These are phyloP conservation scores for Spialia ferax DNA, from an alignment of 2,888 invertebrate species.

Conservation along the genomic window DNA sequence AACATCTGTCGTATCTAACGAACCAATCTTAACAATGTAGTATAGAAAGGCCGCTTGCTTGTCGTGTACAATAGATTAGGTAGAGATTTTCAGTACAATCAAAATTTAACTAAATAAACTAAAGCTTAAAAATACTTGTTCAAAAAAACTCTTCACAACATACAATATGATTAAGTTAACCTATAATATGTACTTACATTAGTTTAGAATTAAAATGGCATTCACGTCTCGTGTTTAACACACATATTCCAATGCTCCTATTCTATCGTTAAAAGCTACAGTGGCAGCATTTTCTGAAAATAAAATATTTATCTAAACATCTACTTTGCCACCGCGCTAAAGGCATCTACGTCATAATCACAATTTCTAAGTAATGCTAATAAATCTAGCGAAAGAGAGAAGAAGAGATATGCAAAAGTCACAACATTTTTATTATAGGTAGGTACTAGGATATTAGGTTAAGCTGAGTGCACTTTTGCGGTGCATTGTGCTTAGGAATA, in stretches of 20 bases:
- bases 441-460: conserved; percentile 41
- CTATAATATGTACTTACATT: not conserved
- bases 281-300: conserved; percentile 59
- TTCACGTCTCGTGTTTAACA: conserved; percentile 15
- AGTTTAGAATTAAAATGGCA: conserved; percentile 29
- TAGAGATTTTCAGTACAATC: conserved; percentile 20
- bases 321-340: conserved; percentile 65
- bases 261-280: conserved; percentile 63
- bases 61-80: conserved; percentile 28
- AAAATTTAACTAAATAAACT: conserved; percentile 18
- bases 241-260: not conserved
- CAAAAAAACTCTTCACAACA: conserved; percentile 20
- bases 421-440: conserved; percentile 60
- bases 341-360: conserved; percentile 80
- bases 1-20: conserved; percentile 54
- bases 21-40: conserved; percentile 12
- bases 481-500: conserved; percentile 1
- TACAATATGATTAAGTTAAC: not conserved
- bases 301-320: conserved; percentile 49
- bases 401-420: conserved; percentile 63
- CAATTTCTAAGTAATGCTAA: conserved; percentile 70
- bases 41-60: conserved; percentile 33
- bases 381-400: conserved; percentile 65
- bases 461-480: conserved; percentile 28
- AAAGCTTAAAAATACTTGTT: conserved; percentile 1